phyloP scores from a whole-genome alignment of 2,797 vertebrate genomes.

The Bovichtus diacanthus region DNA sequence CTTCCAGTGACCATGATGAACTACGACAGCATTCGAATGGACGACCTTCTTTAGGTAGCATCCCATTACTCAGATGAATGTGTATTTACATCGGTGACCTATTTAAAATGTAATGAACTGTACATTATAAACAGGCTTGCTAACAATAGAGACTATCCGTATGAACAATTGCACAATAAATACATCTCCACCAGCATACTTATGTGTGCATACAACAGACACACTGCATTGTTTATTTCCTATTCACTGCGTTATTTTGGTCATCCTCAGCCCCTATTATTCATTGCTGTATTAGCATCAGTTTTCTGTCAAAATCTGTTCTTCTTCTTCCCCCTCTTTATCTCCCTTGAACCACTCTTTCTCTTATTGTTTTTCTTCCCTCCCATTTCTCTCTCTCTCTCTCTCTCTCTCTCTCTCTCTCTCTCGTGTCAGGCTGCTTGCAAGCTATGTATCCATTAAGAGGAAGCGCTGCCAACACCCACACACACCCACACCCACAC shows the following conservation, averaged over 20 bases:
- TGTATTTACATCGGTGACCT: slow-evolving; percentile 34
- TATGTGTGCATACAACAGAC: slow-evolving; percentile 5
- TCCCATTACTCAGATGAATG: slow-evolving; percentile 33
- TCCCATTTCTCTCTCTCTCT: slow-evolving; percentile 2
- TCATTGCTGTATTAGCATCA: background rate
- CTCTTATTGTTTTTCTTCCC: background rate
- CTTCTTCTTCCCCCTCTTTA: background rate
- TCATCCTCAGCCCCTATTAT: background rate
- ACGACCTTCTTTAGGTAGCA: background rate
- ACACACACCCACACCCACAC: slow-evolving; percentile 17
- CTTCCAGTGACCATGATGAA: slow-evolving; percentile 5
- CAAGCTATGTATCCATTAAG: slow-evolving; percentile 66
- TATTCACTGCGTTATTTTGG: background rate
- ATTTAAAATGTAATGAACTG: slow-evolving; percentile 18
- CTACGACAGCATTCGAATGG: background rate
- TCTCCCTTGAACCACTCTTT: background rate
- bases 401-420: slow-evolving; percentile 13
- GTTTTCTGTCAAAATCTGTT: slow-evolving; percentile 6
- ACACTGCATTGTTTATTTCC: background rate
- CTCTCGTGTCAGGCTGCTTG: slow-evolving; percentile 59
- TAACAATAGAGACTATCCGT: background rate
- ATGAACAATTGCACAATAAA: background rate
- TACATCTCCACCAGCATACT: background rate
- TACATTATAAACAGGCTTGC: background rate
- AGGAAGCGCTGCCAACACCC: slow-evolving; percentile 9